These are phyloP conservation scores for Muntiacus muntjak DNA, from an alignment of 2,113 vertebrate species.

Conservation along the genomic window DNA sequence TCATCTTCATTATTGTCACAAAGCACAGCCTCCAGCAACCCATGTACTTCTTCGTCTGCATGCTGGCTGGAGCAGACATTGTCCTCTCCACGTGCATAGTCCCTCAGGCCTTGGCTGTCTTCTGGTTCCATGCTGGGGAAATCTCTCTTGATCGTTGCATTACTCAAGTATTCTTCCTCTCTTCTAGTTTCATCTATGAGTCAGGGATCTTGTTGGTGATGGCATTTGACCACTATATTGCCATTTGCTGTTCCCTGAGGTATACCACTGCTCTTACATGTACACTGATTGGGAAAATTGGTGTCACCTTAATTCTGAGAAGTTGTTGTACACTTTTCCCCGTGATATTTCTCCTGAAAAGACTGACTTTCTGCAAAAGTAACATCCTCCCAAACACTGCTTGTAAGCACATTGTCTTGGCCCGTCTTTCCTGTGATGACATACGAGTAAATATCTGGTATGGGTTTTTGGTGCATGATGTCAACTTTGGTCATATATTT, in stretches of 20 bases:
- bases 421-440: too few species aligned
- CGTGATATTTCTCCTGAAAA: too few species aligned
- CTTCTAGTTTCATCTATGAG: neutral
- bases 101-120: neutral
- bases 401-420: too few species aligned
- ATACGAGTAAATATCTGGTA: too few species aligned
- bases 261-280: neutral
- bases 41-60: neutral
- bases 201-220: neutral
- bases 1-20: neutral
- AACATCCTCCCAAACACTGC: too few species aligned
- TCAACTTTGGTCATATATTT: too few species aligned
- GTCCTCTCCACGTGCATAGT: neutral
- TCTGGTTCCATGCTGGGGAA: neutral
- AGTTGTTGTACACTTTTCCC: too few species aligned
- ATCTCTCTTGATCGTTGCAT: neutral
- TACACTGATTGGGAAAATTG: neutral
- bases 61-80: neutral
- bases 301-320: neutral
- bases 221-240: constrained; percentile 26
- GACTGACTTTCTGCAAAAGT: too few species aligned
- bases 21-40: neutral
- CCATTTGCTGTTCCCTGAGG: constrained; percentile 14
- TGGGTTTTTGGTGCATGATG: too few species aligned
- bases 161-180: neutral